Evolutionary conservation across 2,113 vertebrate species (phyloP).

Genomic region (Pollimyrus isidori): DNA sequence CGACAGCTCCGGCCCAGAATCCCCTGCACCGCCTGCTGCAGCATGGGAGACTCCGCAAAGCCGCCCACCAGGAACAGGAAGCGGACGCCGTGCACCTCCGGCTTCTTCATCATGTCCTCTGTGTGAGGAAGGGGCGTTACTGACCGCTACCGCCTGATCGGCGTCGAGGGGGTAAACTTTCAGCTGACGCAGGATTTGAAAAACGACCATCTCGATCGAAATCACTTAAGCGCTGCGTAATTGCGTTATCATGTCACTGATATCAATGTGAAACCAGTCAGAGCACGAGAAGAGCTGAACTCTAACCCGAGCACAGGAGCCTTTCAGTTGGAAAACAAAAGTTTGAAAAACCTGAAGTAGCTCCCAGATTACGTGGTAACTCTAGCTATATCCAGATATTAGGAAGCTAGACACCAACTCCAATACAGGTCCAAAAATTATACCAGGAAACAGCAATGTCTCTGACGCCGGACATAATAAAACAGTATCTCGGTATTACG

Average conservation of each 20-base stretch:
- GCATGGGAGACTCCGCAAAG: conserved; percentile 84
- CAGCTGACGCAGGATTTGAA: background rate
- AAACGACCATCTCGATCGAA: background rate
- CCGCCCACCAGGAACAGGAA: conserved; percentile 93
- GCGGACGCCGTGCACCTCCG: conserved; percentile 75
- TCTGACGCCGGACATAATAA: background rate
- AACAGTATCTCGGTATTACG: background rate
- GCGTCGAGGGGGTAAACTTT: background rate
- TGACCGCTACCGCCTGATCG: background rate
- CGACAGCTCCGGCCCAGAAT: conserved; percentile 70
- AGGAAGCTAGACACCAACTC: background rate
- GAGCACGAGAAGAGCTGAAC: background rate
- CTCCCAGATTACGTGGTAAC: background rate
- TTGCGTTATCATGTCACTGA: background rate
- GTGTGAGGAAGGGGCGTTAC: background rate
- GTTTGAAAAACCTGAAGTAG: background rate
- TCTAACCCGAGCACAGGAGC: background rate
- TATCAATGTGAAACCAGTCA: background rate
- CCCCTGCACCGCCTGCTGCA: conserved; percentile 75
- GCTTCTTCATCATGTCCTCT: conserved; percentile 75
- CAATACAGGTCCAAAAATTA: background rate
- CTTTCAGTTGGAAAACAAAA: background rate
- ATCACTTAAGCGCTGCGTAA: background rate
- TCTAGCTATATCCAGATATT: background rate
- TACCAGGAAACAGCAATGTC: background rate